Evolutionary conservation across 2,113 vertebrate species (phyloP).

Genomic region (Polypterus senegalus): DNA sequence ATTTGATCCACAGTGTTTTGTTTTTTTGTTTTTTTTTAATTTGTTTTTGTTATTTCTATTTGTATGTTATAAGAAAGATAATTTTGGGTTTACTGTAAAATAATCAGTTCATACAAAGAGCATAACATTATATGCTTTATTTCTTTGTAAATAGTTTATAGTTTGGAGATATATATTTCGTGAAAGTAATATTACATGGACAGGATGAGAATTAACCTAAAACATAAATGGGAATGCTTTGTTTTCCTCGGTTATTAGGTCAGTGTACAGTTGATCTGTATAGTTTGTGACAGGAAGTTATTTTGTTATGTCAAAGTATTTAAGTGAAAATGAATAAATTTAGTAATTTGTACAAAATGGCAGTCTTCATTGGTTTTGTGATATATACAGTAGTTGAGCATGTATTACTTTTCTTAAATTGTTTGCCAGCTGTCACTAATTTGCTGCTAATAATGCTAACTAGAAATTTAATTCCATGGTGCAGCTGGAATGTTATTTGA

Average conservation of each 20-base stretch:
- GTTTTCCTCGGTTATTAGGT: slow-evolving; percentile 26
- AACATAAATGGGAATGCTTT: background rate
- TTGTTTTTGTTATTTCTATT: background rate
- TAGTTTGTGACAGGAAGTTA: slow-evolving; percentile 23
- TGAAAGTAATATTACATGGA: background rate
- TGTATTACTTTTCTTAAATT: too few relatives aligned
- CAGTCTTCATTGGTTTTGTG: too few relatives aligned
- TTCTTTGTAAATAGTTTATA: slow-evolving; percentile 40
- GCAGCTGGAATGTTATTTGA: too few relatives aligned
- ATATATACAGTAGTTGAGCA: too few relatives aligned
- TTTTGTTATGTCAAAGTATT: slow-evolving; percentile 47
- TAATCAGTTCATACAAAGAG: background rate
- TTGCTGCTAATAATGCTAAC: too few relatives aligned
- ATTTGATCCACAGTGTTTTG: background rate
- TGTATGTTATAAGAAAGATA: background rate
- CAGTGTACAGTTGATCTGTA: slow-evolving; percentile 35
- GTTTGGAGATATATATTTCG: slow-evolving; percentile 25
- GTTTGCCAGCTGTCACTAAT: too few relatives aligned
- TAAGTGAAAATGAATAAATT: slow-evolving; percentile 29
- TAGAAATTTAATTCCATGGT: too few relatives aligned
- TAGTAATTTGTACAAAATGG: slow-evolving; percentile 25
- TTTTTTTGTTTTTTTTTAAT: background rate
- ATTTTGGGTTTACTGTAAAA: slow-evolving; percentile 2
- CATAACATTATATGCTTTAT: background rate
- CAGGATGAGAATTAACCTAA: slow-evolving; percentile 20